Base-by-base conservation (phyloP, 2,113 vertebrate genomes). In the Sclerurus mexicanus region DNA sequence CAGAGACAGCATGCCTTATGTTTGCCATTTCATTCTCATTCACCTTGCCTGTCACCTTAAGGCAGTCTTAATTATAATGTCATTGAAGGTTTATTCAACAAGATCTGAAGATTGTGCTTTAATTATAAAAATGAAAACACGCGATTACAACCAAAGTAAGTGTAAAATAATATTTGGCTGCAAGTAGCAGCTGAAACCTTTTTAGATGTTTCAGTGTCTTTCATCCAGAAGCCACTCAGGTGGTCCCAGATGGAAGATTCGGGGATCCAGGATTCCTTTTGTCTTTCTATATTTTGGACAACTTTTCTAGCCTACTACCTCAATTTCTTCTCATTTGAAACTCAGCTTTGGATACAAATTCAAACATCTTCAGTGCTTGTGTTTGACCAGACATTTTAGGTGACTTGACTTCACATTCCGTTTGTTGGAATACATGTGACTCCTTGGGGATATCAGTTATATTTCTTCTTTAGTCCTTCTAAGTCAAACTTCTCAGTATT, bases 41-140 rank as follows among this genome's bases (percentile, higher is more conserved):
- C 92, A 81, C 94, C 90, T 78, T 25, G 83, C 89, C 80, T 87
- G 69, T 75, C 95, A 89, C 89, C 89, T 89, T 52, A 87, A 95
- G 94, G 86, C 94, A 89, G 64, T 31, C 73, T 92, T 89, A 95
- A 92, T 95, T 93, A 90, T 81, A 87, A 74, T 5, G 16, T 60
- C 84, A 24, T 31, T 14, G 2, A 68, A 81, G 76, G 55, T 71
- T 95, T 93, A 68, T 52, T 86, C 89, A 90, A 81, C 80, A 28
- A 75, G 60, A 68, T 50, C 73, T 92, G 60, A 92, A 84, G 60
- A 75, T 28, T 37, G 56, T 84, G 60, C 69, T 89, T 95, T 95
- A 93, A 95, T 93, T 92, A 60, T 35, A 81, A 92, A 95, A 78
- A 74, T 7, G 42, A 88, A 95, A 94, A 92, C 80, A 74, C 1